Percentiles rank a stretch among this genome's conserved stretches.
Evolutionary conservation across 2,113 vertebrate species (phyloP).

Genomic region (Dipodomys spectabilis): DNA sequence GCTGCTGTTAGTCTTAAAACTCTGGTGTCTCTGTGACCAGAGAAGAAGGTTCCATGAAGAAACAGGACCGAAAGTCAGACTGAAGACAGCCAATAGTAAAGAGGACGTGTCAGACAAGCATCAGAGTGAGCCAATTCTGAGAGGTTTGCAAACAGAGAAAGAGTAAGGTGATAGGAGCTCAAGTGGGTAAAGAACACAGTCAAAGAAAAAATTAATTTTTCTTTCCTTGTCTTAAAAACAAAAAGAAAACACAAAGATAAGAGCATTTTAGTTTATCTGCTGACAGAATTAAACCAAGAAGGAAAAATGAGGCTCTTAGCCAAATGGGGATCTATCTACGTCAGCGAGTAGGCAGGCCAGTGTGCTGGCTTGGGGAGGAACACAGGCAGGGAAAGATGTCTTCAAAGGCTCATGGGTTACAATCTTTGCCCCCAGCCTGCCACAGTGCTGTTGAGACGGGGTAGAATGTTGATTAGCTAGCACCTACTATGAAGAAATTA

Average conservation of each 20-base stretch:
- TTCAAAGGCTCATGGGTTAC: neutral
- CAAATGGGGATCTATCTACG: neutral
- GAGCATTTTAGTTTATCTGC: neutral
- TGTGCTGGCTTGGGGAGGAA: neutral
- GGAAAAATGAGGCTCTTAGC: neutral
- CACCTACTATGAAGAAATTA: neutral
- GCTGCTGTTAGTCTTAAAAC: too few species aligned
- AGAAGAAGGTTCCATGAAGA: neutral
- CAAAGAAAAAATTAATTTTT: neutral
- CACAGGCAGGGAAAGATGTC: neutral
- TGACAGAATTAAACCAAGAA: neutral
- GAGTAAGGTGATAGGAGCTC: neutral
- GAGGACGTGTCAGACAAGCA: neutral
- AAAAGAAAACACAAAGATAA: neutral
- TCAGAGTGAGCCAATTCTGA: accelerated
- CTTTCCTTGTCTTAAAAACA: neutral
- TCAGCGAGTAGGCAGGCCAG: neutral
- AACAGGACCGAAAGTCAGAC: neutral
- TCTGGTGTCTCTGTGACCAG: neutral
- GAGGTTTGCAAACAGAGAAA: neutral
- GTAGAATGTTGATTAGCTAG: neutral
- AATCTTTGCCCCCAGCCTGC: neutral
- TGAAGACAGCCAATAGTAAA: too few species aligned
- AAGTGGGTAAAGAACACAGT: neutral
- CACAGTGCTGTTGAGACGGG: neutral